These are phyloP conservation scores for Cephus pulcher DNA, from an alignment of 2,888 invertebrate genomes.

Conservation along the genomic window DNA sequence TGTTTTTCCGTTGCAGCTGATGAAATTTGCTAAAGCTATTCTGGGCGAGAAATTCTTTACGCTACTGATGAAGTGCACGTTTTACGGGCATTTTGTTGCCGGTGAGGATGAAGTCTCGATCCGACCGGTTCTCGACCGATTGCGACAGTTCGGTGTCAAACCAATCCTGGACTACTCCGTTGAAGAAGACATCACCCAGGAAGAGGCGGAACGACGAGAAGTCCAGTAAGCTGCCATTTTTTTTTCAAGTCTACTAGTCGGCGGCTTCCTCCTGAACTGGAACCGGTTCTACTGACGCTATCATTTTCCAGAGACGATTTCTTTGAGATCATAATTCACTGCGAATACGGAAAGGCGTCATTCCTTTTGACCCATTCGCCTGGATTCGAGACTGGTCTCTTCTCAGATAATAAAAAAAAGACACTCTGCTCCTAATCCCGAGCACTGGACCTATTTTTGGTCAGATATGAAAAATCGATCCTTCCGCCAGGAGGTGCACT, in stretches of 20 bases:
- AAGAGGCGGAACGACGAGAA: slow-evolving; percentile 95
- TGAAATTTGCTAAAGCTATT: slow-evolving; percentile 81
- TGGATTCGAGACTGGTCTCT: neutral
- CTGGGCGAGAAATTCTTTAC: slow-evolving; percentile 88
- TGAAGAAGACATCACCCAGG: slow-evolving; percentile 93
- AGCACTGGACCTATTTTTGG: neutral
- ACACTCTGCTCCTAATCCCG: neutral
- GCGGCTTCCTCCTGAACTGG: neutral
- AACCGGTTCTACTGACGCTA: neutral
- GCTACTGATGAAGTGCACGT: slow-evolving; percentile 89
- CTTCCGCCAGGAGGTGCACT: neutral
- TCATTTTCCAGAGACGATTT: neutral
- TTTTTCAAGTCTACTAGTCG: neutral
- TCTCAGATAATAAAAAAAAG: neutral
- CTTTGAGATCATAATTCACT: neutral
- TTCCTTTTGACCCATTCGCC: neutral
- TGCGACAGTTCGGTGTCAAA: slow-evolving; percentile 96
- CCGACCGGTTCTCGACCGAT: slow-evolving; percentile 83
- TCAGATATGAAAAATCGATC: neutral
- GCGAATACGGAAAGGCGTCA: neutral
- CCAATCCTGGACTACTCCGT: slow-evolving; percentile 99
- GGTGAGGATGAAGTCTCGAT: slow-evolving; percentile 93
- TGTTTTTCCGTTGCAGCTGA: slow-evolving; percentile 72
- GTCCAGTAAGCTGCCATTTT: slow-evolving; percentile 79
- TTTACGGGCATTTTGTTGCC: slow-evolving; percentile 99